Percentiles rank a stretch among this genome's conserved stretches.
Evolutionary conservation across 2,888 invertebrate species (phyloP).

Genomic region (Hypolimnas misippus): DNA sequence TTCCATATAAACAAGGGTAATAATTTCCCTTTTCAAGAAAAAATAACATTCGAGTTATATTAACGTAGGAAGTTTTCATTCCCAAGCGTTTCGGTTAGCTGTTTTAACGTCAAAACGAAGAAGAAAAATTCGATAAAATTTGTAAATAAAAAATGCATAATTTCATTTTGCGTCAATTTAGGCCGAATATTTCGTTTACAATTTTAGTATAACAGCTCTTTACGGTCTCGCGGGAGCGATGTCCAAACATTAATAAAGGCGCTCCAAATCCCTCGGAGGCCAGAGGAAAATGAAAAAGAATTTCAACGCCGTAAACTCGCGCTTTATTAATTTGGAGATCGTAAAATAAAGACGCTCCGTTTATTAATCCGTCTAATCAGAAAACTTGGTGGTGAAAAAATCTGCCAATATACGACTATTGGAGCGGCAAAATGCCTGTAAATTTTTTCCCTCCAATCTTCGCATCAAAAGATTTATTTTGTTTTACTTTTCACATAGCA

Average conservation of each 20-base stretch:
- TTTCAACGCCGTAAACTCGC: slow-evolving; percentile 42
- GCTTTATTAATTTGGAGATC: slow-evolving; percentile 50
- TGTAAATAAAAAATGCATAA: neutral
- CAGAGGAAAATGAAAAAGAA: slow-evolving; percentile 39
- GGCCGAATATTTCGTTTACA: slow-evolving; percentile 22
- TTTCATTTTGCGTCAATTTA: slow-evolving; percentile 3
- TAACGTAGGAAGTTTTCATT: neutral
- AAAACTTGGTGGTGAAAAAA: slow-evolving; percentile 32
- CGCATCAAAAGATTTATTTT: slow-evolving; percentile 3
- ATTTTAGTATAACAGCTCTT: slow-evolving; percentile 24
- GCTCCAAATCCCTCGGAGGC: slow-evolving; percentile 33
- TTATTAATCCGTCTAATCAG: slow-evolving; percentile 50
- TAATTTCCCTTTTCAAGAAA: neutral
- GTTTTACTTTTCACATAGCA: neutral
- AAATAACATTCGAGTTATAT: neutral
- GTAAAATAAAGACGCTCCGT: slow-evolving; percentile 45
- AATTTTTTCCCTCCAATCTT: slow-evolving; percentile 23
- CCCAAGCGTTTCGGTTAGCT: neutral
- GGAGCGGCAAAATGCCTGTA: slow-evolving; percentile 33
- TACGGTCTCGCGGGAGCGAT: slow-evolving; percentile 36
- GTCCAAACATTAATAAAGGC: slow-evolving; percentile 44
- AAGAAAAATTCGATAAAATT: neutral
- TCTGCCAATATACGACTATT: slow-evolving; percentile 34
- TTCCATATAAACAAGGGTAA: slow-evolving; percentile 4
- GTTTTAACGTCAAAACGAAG: neutral